These are phyloP conservation scores for Drosophila nikananu DNA, from an alignment of 1,140 invertebrate species.

Conservation along the genomic window DNA sequence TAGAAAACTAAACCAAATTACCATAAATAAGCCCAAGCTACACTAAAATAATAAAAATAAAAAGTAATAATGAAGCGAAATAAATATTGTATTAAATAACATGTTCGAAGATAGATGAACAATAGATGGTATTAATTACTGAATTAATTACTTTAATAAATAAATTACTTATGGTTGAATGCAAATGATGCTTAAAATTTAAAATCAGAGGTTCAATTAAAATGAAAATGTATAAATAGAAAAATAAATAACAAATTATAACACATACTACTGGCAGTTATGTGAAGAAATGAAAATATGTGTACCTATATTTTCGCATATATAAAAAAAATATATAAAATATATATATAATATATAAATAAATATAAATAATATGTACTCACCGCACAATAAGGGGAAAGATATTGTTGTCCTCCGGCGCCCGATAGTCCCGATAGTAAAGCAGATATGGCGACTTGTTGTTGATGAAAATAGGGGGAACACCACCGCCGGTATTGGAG, in stretches of 20 bases:
- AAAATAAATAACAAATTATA: neutral
- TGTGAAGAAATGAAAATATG: neutral
- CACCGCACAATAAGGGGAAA: slow-evolving; percentile 91
- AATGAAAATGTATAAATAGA: neutral
- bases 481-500: slow-evolving; percentile 91
- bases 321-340: neutral
- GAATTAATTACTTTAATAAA: neutral
- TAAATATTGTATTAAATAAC: too few species aligned
- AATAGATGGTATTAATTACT: neutral
- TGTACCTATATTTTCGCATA: too few species aligned
- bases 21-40: neutral
- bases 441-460: slow-evolving; percentile 90
- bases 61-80: neutral
- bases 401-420: slow-evolving; percentile 87
- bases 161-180: too few species aligned
- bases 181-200: neutral
- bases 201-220: too few species aligned
- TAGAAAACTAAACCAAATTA: neutral
- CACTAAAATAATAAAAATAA: neutral
- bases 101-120: neutral
- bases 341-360: neutral
- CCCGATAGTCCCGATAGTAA: slow-evolving; percentile 89
- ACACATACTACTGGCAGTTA: neutral
- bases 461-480: slow-evolving; percentile 88
- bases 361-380: slow-evolving; percentile 43